Evolutionary conservation across 2,888 invertebrate species (phyloP), one percentile per base, ranked within the genome.

Genomic region (Noctua comes): DNA sequence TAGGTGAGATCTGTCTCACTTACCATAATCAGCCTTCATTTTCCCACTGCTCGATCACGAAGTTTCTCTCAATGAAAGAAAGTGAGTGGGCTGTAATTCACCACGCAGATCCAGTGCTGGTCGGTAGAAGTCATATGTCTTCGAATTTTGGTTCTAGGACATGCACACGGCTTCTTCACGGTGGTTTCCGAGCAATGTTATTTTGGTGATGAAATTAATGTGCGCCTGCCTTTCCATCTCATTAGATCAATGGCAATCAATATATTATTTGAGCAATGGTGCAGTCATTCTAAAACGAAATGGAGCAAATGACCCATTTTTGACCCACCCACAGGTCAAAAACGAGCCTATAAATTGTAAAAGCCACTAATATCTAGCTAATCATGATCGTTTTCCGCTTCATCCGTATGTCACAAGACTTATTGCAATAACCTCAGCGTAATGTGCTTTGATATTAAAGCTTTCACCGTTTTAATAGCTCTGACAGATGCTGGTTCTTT

Each of bases 401-500:
- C 13, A 24, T 1, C 91, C 27, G 90, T 93, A 81, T 91, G 92
- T 93, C 90, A 81, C 90, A 68, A 78, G 87, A 82, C 85, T 88
- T 92, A 92, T 90, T 91, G 92, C 93, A 91, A 93, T 94, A 94
- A 93, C 93, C 89, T 91, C 90, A 87, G 82, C 89, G 89, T 94
- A 94, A 94, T 93, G 93, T 93, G 93, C 91, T 92, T 92, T 92
- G 91, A 93, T 94, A 94, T 94, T 93, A 93, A 93, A 94, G 90
- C 93, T 91, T 89, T 91, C 84, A 88, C 89, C 89, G 88, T 93
- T 93, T 93, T 94, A 93, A 94, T 93, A 91, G 92, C 92, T 80
- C 88, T 86, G 89, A 91, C 94, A 94, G 94, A 93, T 93, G 94
- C 90, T 89, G 89, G 90, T 90, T 87, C 90, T 91, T 93, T 92